Percentiles rank a stretch among this genome's conserved stretches.
These are phyloP conservation scores for Anas platyrhynchos DNA, from an alignment of 2,113 vertebrate species.

Conservation along the genomic window DNA sequence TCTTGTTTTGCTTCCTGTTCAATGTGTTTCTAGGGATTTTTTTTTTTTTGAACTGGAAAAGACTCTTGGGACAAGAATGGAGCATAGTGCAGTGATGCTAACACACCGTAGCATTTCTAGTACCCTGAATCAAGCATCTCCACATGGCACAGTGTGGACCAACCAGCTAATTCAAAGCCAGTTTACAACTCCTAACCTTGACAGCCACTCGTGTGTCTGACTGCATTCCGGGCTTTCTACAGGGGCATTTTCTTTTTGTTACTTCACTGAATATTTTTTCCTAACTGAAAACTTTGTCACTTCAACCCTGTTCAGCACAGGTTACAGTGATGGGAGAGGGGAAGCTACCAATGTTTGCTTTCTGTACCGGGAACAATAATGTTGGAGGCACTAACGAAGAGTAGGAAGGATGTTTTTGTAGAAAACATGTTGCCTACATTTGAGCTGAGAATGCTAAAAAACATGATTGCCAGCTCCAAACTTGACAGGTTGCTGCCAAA, in stretches of 20 bases:
- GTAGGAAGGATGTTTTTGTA: constrained; percentile 43
- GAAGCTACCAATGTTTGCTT: constrained; percentile 54
- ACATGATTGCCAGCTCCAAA: constrained; percentile 48
- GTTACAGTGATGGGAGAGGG: not conserved
- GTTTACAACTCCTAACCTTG: not conserved
- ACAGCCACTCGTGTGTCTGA: not conserved
- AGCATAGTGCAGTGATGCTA: not conserved
- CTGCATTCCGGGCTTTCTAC: not conserved
- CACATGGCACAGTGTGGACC: not conserved
- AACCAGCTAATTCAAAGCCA: not conserved
- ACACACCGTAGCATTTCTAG: not conserved
- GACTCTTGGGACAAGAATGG: not conserved
- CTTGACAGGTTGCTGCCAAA: constrained; percentile 61
- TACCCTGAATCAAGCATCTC: not conserved
- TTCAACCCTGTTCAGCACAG: not conserved
- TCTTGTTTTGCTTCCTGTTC: not conserved
- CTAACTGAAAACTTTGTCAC: not conserved
- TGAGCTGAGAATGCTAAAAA: constrained; percentile 41
- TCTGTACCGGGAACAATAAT: constrained; percentile 30
- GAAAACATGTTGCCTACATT: constrained; percentile 43
- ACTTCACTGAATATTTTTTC: not conserved
- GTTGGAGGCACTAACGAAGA: constrained; percentile 36
- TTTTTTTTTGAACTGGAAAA: not conserved
- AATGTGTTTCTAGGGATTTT: not conserved
- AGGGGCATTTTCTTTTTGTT: not conserved